Percentiles rank a stretch among this genome's conserved stretches.
Evolutionary conservation across 1,140 invertebrate species (phyloP).

Genomic region (Ctenoplectra terminalis): DNA sequence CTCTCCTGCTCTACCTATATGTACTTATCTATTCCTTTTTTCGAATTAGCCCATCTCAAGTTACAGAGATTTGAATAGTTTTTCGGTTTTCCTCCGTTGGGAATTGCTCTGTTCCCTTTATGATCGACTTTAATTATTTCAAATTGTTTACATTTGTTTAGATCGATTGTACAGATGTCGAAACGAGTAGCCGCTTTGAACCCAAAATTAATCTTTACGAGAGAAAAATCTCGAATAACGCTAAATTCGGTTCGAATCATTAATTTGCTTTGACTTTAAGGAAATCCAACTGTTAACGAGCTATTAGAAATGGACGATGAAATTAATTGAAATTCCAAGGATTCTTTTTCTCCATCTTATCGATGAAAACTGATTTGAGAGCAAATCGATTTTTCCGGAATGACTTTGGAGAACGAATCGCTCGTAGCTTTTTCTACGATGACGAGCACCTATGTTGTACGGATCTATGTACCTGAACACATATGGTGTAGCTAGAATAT

Average conservation of each 20-base stretch:
- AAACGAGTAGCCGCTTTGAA: no score
- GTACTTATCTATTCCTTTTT: background rate
- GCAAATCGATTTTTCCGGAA: background rate
- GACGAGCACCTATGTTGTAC: no score
- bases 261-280: background rate
- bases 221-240: no score
- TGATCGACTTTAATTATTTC: no score
- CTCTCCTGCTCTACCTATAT: background rate
- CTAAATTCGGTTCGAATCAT: no score
- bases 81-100: no score
- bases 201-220: no score
- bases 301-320: conserved; percentile 1
- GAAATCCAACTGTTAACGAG: background rate
- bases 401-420: conserved; percentile 6
- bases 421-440: conserved; percentile 42
- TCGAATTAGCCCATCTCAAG: background rate
- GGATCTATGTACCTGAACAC: no score
- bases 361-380: conserved; percentile 6
- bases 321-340: conserved; percentile 30
- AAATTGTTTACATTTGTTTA: no score
- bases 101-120: no score
- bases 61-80: no score
- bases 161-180: no score
- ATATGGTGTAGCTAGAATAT: conserved; percentile 25
- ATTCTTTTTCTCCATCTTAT: conserved; percentile 29